A percentile compares a stretch with the other conserved stretches of the same genome.
Evolutionary conservation across 2,797 vertebrate species (phyloP).

Genomic region (Balearica regulorum): DNA sequence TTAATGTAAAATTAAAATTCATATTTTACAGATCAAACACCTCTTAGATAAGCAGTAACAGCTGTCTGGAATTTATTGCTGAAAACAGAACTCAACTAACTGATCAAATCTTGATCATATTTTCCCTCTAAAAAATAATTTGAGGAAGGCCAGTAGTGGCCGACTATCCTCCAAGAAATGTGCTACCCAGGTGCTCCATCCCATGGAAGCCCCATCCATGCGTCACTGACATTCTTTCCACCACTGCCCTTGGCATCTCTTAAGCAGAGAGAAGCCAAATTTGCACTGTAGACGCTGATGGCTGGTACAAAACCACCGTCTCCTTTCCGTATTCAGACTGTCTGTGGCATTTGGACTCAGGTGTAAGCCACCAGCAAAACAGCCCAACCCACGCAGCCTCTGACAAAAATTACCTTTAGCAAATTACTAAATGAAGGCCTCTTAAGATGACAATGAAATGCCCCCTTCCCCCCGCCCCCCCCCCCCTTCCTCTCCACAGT

Average conservation of each 20-base stretch:
- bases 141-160: background rate
- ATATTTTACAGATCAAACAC: background rate
- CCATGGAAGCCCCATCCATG: background rate
- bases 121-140: background rate
- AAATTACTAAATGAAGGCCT: background rate
- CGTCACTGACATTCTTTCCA: background rate
- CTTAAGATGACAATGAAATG: background rate
- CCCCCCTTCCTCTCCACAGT: background rate
- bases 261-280: background rate
- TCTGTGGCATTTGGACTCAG: background rate
- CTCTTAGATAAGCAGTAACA: background rate
- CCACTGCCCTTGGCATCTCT: background rate
- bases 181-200: background rate
- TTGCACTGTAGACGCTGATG: background rate
- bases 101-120: background rate
- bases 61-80: background rate
- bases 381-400: background rate
- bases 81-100: background rate
- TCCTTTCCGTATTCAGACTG: background rate
- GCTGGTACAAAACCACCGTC: background rate
- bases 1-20: background rate
- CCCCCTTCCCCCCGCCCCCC: too few species aligned
- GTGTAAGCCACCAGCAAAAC: background rate
- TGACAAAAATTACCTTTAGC: background rate
- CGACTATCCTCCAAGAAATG: background rate